Base-by-base conservation (phyloP, 2,888 invertebrate genomes). In the Mythimna ferrago region DNA sequence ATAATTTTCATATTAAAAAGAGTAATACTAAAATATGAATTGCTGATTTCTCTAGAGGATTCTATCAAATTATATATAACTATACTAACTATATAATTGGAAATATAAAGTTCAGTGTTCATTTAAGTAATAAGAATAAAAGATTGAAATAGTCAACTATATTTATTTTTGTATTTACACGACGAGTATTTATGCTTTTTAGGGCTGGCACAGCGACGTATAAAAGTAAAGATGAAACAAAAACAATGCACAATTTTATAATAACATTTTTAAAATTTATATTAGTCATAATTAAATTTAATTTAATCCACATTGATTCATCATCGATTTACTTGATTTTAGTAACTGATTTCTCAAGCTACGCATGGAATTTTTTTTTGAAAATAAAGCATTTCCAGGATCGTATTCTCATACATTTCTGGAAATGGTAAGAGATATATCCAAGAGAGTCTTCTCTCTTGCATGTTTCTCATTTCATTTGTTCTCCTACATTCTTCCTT, bases 151-250 rank as follows among this genome's bases (percentile, higher is more conserved):
- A 66, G 16, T 35, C 44, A 67, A 61, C 60, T 81, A 72, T 53
- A 72, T 64, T 78, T 64, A 62, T 80, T 71, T 65, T 61, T 56
- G 57, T 76, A 75, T 83, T 80, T 74, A 65, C 62, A 76, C 64
- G 61, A 62, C 66, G 35, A 57, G 65, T 80, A 80, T 82, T 76
- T 73, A 62, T 53, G 32, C 38, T 26, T 62, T 61, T 53, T 66
- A 83, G 83, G 83, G 83, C n/a, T 83, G 82, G 3, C 69, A 71
- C 65, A 4, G n/a, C 9, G 6, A 1, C 21, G n/a, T 19, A 16
- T 6, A 16, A 48, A 48, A 48, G 48, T 6, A 16, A 61, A 61
- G 2, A 14, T 14, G 14, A 26, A 26, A 26, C 4, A 0, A 14
- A 4, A 6, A 56, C 21, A 6, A 38, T 41, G 6, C 26, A 26